Evolutionary conservation across 2,113 vertebrate species (phyloP).

Genomic region (Cyanoliseus patagonus): DNA sequence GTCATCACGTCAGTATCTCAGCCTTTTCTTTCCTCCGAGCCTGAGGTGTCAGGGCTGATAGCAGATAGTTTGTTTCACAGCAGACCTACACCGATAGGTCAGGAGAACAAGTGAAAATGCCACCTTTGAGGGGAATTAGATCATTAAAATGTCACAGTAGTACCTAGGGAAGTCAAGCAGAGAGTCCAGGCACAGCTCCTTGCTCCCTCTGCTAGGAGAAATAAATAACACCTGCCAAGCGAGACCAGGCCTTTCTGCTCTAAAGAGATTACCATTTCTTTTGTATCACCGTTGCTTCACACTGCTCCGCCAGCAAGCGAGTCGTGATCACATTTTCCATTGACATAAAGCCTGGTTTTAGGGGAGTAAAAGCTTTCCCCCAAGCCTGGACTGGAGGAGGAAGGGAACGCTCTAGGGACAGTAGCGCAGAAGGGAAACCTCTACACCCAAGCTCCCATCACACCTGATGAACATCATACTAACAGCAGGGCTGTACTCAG

Average conservation of each 20-base stretch:
- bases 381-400: neutral
- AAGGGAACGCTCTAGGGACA: neutral
- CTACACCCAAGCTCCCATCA: neutral
- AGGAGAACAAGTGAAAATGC: conserved; percentile 36
- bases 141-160: conserved; percentile 48
- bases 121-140: conserved; percentile 45
- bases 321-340: neutral
- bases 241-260: neutral
- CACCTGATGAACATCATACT: neutral
- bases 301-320: neutral
- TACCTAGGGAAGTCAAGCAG: conserved; percentile 4
- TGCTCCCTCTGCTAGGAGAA: conserved; percentile 3
- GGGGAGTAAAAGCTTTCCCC: neutral
- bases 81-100: neutral
- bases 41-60: neutral
- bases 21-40: neutral
- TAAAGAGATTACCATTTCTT: neutral
- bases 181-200: conserved; percentile 22
- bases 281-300: neutral
- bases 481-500: neutral
- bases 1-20: neutral
- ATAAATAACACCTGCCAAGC: conserved; percentile 27
- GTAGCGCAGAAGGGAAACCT: neutral
- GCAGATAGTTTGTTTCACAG: conserved; percentile 8
- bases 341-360: neutral